Percentiles rank a stretch among this genome's conserved stretches.
These are phyloP conservation scores for Amblyopsis hoosieri DNA, from an alignment of 2,797 vertebrate genomes.

Conservation along the genomic window DNA sequence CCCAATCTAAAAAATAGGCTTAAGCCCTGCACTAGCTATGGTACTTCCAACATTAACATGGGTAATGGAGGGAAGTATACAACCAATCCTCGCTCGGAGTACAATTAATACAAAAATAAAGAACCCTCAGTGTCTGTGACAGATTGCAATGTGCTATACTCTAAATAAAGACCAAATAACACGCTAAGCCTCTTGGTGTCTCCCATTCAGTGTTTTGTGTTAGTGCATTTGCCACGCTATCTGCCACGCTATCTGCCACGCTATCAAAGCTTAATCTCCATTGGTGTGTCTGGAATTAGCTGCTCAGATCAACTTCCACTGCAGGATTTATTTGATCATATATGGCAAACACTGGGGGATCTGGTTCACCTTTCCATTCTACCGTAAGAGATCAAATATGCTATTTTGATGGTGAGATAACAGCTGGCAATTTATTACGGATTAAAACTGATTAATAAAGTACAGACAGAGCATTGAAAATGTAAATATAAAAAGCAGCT, in stretches of 20 bases:
- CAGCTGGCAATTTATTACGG: conserved; percentile 6
- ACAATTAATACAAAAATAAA: conserved; percentile 15
- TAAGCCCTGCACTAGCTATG: neutral
- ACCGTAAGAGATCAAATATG: conserved; percentile 11
- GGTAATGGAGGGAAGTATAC: conserved; percentile 6
- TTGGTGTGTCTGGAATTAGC: conserved; percentile 10
- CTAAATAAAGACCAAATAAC: conserved; percentile 20
- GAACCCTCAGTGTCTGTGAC: neutral
- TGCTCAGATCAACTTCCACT: conserved; percentile 7
- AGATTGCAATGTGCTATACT: conserved; percentile 2
- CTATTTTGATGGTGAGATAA: conserved; percentile 23
- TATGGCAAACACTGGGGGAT: conserved; percentile 25
- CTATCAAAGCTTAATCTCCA: conserved; percentile 4
- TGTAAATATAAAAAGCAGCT: neutral
- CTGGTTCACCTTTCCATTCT: conserved; percentile 18
- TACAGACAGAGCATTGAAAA: neutral
- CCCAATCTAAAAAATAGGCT: neutral
- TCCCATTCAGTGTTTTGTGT: conserved; percentile 3
- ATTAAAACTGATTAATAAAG: conserved; percentile 2
- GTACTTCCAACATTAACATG: conserved; percentile 8
- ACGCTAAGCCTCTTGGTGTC: conserved; percentile 4
- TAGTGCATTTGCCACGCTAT: conserved; percentile 3
- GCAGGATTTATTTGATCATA: conserved; percentile 9
- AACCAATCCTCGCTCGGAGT: conserved; percentile 13
- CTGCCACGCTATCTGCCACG: too few relatives aligned